These are phyloP conservation scores for Platygyra sinensis DNA, from an alignment of 64 coral and sea anemone species.

Conservation along the genomic window DNA sequence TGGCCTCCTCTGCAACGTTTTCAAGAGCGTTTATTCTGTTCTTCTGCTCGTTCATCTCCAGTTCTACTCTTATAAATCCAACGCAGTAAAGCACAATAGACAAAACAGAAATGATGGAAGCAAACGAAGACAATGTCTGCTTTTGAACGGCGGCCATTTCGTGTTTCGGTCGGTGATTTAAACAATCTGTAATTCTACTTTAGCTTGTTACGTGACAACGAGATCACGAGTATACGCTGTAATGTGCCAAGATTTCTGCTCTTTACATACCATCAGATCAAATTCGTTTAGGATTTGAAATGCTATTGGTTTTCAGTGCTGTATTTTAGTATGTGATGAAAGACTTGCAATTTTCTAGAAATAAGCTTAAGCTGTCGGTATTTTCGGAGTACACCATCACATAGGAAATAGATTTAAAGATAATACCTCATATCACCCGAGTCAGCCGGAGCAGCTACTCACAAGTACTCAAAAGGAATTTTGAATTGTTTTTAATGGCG, in stretches of 20 bases:
- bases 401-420: too few relatives aligned
- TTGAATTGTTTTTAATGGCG: too few relatives aligned
- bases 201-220: too few relatives aligned
- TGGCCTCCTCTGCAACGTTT: not conserved
- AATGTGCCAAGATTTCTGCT: not conserved
- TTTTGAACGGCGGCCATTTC: constrained; percentile 10
- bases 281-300: not conserved
- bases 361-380: too few relatives aligned
- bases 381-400: too few relatives aligned
- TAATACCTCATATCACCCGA: too few relatives aligned
- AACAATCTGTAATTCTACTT: not conserved
- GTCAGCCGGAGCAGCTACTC: too few relatives aligned
- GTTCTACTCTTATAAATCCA: constrained; percentile 50
- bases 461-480: too few relatives aligned
- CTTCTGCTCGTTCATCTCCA: constrained; percentile 18
- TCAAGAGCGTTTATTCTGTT: constrained; percentile 34
- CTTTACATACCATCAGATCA: not conserved
- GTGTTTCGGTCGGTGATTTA: not conserved
- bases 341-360: too few relatives aligned
- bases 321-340: too few relatives aligned
- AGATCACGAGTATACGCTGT: not conserved
- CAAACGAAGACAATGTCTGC: constrained; percentile 5
- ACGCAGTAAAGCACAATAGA: constrained; percentile 24
- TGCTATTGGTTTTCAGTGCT: too few relatives aligned
- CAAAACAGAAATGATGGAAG: constrained; percentile 17